phyloP scores from a whole-genome alignment of 2,797 vertebrate species.

The Diceros bicornis region DNA sequence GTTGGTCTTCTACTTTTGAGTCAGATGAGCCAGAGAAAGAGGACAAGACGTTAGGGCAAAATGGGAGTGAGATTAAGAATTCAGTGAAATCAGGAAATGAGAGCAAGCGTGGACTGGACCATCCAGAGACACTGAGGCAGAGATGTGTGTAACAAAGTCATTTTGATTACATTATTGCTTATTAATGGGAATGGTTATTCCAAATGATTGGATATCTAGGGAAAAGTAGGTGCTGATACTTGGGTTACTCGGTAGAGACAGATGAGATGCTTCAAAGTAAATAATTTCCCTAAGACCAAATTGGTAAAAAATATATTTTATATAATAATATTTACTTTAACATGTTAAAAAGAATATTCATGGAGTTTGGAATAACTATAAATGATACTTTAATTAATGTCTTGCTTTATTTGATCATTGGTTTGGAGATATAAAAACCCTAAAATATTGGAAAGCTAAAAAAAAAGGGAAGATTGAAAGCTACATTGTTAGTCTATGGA shows the following conservation, averaged over 20 bases:
- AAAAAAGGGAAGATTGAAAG: not conserved
- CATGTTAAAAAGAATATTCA: not conserved
- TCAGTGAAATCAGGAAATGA: not conserved
- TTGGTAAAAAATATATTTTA: not conserved
- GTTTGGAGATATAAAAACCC: not conserved
- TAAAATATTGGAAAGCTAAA: slow-evolving; percentile 21
- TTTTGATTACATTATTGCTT: not conserved
- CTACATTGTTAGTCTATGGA: not conserved
- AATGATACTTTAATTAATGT: not conserved
- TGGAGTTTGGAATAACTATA: not conserved
- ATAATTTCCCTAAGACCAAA: not conserved
- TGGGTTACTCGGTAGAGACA: not conserved
- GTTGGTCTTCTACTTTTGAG: not conserved
- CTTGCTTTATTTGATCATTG: not conserved
- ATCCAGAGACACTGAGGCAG: not conserved
- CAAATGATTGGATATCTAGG: too few relatives aligned
- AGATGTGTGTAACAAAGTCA: fast-evolving
- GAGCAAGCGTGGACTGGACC: not conserved
- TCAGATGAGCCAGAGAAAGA: not conserved
- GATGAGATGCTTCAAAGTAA: not conserved
- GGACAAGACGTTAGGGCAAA: not conserved
- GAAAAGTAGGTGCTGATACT: not conserved
- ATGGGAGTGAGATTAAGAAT: not conserved
- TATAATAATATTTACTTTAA: not conserved
- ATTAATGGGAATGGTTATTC: too few relatives aligned